These are phyloP conservation scores for Leptinotarsa juncta DNA, from an alignment of 2,888 invertebrate genomes.

Conservation along the genomic window DNA sequence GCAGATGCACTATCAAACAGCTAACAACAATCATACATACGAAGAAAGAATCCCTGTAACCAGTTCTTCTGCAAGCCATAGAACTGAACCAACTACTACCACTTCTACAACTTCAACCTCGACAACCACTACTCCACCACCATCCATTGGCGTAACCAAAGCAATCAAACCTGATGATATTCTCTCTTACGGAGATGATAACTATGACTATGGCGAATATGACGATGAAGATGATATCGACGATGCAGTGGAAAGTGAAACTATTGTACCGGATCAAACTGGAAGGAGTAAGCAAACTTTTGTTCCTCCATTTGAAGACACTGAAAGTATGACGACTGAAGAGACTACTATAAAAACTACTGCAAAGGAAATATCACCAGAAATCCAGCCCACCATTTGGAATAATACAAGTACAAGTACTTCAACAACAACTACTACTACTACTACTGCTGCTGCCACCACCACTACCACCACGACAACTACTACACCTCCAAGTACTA, in stretches of 20 bases:
- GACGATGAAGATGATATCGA: conserved; percentile 64
- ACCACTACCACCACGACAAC: conserved; percentile 39
- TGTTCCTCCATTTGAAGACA: conserved; percentile 38
- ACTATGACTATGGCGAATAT: conserved; percentile 66
- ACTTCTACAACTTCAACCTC: conserved; percentile 39
- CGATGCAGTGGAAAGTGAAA: conserved; percentile 63
- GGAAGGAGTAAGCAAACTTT: conserved; percentile 43
- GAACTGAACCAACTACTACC: conserved; percentile 35
- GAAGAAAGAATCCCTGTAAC: conserved; percentile 35
- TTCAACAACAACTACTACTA: conserved; percentile 54
- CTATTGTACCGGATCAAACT: conserved; percentile 55
- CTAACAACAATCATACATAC: conserved; percentile 32
- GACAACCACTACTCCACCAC: conserved; percentile 34
- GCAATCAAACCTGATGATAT: conserved; percentile 38
- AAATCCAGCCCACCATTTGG: conserved; percentile 17
- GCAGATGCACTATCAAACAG: conserved; percentile 42
- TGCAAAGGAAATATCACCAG: conserved; percentile 5
- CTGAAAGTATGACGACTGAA: conserved; percentile 43
- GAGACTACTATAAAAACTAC: conserved; percentile 35
- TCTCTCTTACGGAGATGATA: conserved; percentile 43
- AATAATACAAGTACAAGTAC: conserved; percentile 52
- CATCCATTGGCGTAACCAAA: conserved; percentile 36
- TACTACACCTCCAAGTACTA: conserved; percentile 56
- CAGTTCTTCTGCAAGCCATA: conserved; percentile 33
- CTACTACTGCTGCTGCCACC: conserved; percentile 36